These are phyloP conservation scores for Panorpa germanica DNA, from an alignment of 2,888 invertebrate genomes.

Conservation along the genomic window DNA sequence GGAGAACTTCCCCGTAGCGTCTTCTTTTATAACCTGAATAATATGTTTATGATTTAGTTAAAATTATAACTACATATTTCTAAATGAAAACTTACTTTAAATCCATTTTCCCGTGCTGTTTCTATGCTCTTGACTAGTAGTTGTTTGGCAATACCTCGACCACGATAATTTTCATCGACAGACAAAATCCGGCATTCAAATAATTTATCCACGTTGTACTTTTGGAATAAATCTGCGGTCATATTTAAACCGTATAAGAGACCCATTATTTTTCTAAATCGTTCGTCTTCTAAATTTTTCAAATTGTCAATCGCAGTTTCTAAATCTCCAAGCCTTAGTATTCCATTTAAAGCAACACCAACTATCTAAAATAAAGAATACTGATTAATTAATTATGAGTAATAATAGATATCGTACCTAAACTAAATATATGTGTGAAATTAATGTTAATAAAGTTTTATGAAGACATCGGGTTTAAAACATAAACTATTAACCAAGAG, in stretches of 20 bases:
- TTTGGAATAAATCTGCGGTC: slow-evolving; percentile 45
- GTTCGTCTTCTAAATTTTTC: slow-evolving; percentile 41
- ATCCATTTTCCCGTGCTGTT: slow-evolving; percentile 42
- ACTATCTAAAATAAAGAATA: slow-evolving; percentile 37
- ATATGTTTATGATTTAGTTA: slow-evolving; percentile 9
- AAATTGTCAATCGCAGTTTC: slow-evolving; percentile 49
- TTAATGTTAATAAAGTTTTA: too few relatives aligned
- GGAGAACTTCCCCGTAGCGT: slow-evolving; percentile 63
- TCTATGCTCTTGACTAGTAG: slow-evolving; percentile 46
- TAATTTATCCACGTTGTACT: slow-evolving; percentile 45
- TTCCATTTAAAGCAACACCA: slow-evolving; percentile 63
- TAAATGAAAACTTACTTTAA: slow-evolving; percentile 32
- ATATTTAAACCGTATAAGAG: slow-evolving; percentile 52
- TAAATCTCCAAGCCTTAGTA: slow-evolving; percentile 50
- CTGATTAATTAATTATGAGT: slow-evolving; percentile 1
- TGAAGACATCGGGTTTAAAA: too few relatives aligned
- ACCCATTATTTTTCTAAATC: slow-evolving; percentile 61
- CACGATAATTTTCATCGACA: slow-evolving; percentile 49
- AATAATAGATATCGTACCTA: background rate
- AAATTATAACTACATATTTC: background rate
- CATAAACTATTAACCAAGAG: too few relatives aligned
- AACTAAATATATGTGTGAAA: too few relatives aligned
- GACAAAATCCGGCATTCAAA: slow-evolving; percentile 68
- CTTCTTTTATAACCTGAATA: slow-evolving; percentile 54
- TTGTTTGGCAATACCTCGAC: slow-evolving; percentile 54